A percentile compares a stretch with the other conserved stretches of the same genome.
phyloP scores from a whole-genome alignment of 2,113 vertebrate species.

The Lutjanus erythropterus region DNA sequence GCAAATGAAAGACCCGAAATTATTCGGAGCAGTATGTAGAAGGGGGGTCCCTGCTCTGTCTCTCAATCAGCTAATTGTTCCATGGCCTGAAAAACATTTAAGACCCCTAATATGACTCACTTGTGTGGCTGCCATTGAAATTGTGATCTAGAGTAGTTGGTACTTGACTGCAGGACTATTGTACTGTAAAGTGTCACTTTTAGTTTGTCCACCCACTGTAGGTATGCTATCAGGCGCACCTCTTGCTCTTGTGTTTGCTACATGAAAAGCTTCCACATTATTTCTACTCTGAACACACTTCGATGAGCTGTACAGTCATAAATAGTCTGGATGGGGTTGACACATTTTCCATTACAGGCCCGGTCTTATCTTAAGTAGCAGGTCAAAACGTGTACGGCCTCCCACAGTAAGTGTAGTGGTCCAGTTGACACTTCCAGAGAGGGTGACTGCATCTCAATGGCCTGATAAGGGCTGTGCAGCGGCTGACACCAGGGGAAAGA shows the following conservation, averaged over 20 bases:
- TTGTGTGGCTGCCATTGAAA: no score
- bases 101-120: no score
- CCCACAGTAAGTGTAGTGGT: slow-evolving; percentile 17
- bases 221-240: background rate
- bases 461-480: slow-evolving; percentile 53
- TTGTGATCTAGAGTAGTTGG: no score
- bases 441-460: slow-evolving; percentile 32
- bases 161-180: no score
- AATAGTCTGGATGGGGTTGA: slow-evolving; percentile 19
- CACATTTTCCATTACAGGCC: slow-evolving; percentile 27
- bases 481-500: slow-evolving; percentile 29
- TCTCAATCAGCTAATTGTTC: no score
- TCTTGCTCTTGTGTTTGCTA: background rate
- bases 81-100: no score
- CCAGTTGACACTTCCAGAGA: slow-evolving; percentile 24
- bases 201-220: background rate
- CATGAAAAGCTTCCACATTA: background rate
- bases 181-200: no score
- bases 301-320: background rate
- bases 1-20: no score
- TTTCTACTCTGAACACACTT: background rate
- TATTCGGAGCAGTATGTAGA: no score
- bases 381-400: slow-evolving; percentile 15
- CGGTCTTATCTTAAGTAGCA: background rate
- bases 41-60: no score